Conservation (phyloP, 2,797 vertebrate species). For the Jordanella pulchra region DNA sequence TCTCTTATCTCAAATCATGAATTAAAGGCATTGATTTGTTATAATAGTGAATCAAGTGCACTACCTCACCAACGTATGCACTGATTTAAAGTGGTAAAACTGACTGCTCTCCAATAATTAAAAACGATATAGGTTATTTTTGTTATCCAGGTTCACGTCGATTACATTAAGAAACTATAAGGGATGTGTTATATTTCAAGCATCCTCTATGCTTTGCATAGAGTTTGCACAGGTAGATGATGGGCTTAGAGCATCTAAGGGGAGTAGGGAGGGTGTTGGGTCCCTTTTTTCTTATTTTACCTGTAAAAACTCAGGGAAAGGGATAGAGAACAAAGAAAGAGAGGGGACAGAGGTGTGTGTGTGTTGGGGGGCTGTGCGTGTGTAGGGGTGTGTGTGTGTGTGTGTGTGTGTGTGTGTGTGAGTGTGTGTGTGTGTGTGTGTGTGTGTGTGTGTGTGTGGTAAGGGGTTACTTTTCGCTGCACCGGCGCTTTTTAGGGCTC, state of each 20-base stretch:
- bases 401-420: constrained; percentile 26
- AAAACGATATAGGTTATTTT: no score
- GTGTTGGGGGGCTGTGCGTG: not conserved
- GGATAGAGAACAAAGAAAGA: not conserved
- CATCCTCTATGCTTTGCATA: not conserved
- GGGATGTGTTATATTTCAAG: not conserved
- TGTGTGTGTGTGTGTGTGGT: constrained; percentile 68
- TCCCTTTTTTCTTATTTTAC: constrained; percentile 31
- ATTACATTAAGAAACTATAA: not conserved
- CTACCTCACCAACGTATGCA: constrained; percentile 1
- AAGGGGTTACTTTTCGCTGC: not conserved
- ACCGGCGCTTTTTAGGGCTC: constrained; percentile 79
- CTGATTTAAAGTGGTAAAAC: constrained; percentile 27
- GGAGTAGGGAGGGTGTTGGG: no score
- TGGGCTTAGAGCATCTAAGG: no score
- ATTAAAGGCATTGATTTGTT: not conserved
- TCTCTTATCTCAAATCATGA: not conserved
- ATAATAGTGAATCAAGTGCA: constrained; percentile 50
- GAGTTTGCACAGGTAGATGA: not conserved
- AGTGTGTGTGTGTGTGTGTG: constrained; percentile 45
- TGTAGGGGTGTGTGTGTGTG: constrained; percentile 40
- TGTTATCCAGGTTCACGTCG: not conserved
- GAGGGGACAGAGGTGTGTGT: constrained; percentile 57
- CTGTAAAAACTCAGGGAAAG: constrained; percentile 80
- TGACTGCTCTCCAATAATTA: not conserved